phyloP scores from a whole-genome alignment of 2,797 vertebrate genomes.

The Muscicapa comitata region DNA sequence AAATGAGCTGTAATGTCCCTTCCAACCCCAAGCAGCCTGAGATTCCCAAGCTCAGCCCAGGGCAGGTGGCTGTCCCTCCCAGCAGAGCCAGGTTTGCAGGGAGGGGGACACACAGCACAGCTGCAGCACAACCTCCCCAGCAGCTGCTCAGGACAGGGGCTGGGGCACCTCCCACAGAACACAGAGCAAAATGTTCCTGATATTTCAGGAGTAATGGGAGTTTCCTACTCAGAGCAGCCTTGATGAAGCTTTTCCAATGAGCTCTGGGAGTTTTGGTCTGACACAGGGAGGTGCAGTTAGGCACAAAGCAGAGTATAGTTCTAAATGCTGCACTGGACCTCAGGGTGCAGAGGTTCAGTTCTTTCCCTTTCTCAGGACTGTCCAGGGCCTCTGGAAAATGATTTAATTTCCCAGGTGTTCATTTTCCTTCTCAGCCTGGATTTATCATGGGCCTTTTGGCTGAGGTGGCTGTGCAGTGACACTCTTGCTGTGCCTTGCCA shows the following conservation, averaged over 20 bases:
- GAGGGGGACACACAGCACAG: background rate
- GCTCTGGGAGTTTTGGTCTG: background rate
- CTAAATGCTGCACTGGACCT: too few species aligned
- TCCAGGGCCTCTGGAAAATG: background rate
- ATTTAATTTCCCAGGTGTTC: background rate
- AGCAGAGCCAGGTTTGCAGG: accelerated
- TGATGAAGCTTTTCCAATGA: background rate
- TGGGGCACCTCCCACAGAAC: accelerated
- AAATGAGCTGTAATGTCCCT: background rate
- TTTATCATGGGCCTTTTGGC: background rate
- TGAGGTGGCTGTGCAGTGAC: too few species aligned
- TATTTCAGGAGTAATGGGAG: too few species aligned
- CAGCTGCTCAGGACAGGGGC: background rate
- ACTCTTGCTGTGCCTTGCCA: too few species aligned
- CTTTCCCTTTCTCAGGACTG: too few species aligned
- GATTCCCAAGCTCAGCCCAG: background rate
- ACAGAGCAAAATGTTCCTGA: background rate
- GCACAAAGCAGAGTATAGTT: background rate
- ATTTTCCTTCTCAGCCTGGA: background rate
- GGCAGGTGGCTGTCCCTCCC: accelerated
- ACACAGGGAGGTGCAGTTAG: background rate
- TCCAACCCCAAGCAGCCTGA: background rate
- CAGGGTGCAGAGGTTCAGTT: too few species aligned
- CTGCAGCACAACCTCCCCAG: background rate
- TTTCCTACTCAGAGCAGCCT: background rate